These are phyloP conservation scores for Tragulus kanchil DNA, from an alignment of 2,113 vertebrate species.

Conservation along the genomic window DNA sequence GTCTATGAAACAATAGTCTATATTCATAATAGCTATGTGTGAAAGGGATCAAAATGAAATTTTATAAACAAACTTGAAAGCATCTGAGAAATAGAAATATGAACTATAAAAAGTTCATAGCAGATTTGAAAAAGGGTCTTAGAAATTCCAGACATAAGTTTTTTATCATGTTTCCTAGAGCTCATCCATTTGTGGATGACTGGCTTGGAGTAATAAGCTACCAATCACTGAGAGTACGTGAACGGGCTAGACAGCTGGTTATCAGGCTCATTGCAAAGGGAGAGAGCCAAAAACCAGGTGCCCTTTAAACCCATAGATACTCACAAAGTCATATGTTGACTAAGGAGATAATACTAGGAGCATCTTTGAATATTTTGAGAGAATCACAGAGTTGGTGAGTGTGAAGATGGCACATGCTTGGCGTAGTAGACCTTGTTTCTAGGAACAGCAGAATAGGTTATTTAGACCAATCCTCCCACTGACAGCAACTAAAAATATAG, in stretches of 20 bases:
- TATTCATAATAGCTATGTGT: not conserved
- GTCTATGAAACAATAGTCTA: not conserved
- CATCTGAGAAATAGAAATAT: not conserved
- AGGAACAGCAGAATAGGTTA: not conserved
- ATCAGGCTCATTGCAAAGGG: not conserved
- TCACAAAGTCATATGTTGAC: not conserved
- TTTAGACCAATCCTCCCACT: conserved; percentile 15
- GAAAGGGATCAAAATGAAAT: not conserved
- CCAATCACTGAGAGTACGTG: not conserved
- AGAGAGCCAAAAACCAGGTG: too few species aligned
- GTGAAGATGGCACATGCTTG: not conserved
- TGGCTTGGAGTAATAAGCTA: not conserved
- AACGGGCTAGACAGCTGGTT: not conserved
- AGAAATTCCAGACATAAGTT: not conserved
- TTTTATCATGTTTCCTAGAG: conserved; percentile 1
- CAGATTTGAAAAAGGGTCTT: not conserved
- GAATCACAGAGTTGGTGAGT: not conserved
- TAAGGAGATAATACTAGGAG: not conserved
- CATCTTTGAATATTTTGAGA: not conserved
- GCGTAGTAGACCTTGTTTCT: conserved; percentile 19
- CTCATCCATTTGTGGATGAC: not conserved
- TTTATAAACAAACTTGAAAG: not conserved
- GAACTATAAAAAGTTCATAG: not conserved
- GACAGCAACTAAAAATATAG: conserved; percentile 60
- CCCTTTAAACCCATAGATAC: too few species aligned